Base-by-base conservation (phyloP, 2,888 invertebrate species). In the Petrolisthes manimaculis region DNA sequence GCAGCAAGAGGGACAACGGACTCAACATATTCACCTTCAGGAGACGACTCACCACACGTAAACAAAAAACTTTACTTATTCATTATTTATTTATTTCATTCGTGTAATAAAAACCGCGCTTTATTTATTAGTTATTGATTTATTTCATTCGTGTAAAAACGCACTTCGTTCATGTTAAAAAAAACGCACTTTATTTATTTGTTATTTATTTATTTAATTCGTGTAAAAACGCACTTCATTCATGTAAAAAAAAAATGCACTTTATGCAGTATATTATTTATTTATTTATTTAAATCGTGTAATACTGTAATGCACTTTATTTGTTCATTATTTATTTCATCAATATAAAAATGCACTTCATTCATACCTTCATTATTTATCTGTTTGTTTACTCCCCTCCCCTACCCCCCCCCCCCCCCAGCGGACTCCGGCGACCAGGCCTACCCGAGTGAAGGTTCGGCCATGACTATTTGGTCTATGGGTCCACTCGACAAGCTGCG, bases 21-120 rank as follows among this genome's bases (percentile, higher is more conserved):
- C 95, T 97, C 91, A 97, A 96, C 91, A 94, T 95, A 14, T 95
- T 97, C 89, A 96, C 96, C 18, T 98, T 96, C 93, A 94, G 97
- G 91, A 94, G 97, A 90, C 95, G 94, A 12, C 94, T 97, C 18
- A 95, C 95, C 91, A 96, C 97, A 54, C 94, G 96, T 96, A 93
- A 94, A 94, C 93, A 54, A 54, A 24, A 6, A 21, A n/a, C 8
- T 8, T 24, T 14, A 1, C 3, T n/a, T n/a, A 67, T 14, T 67
- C 9, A 67, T 67, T 67, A 12, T 67, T 1, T 67, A 14, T 12
- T n/a, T 14, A n/a, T 14, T 67, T 67, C n/a, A 14, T 67, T 12
- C n/a, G 12, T 67, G 67, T n/a, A 14, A 67, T 14, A 67, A 12
- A 14, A 67, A 14, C 1, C 67, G n/a, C n/a, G 1, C 14, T 67